Evolutionary conservation across 2,797 vertebrate species (phyloP).

Genomic region (Melanotaenia parkinsoni): DNA sequence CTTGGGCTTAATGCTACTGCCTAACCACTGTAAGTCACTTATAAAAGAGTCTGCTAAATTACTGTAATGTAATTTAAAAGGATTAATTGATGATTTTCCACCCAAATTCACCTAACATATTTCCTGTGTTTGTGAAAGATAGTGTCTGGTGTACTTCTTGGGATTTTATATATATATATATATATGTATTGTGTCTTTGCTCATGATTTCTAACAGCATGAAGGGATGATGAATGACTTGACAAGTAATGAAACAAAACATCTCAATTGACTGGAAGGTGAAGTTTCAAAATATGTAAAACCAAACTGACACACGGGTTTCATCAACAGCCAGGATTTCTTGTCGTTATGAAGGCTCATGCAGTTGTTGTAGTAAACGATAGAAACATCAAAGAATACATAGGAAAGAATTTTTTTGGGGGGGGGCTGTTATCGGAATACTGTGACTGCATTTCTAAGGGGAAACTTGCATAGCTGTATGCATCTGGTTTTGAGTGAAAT

Average conservation of each 20-base stretch:
- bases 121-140: not conserved
- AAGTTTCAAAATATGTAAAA: not conserved
- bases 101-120: not conserved
- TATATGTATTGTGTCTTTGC: not conserved
- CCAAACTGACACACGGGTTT: not conserved
- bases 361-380: not conserved
- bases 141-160: not conserved
- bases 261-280: not conserved
- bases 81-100: not conserved
- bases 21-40: too few relatives aligned
- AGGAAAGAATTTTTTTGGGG: not conserved
- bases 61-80: too few relatives aligned
- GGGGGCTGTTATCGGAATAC: not conserved
- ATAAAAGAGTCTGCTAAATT: too few relatives aligned
- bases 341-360: not conserved
- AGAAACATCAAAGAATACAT: not conserved
- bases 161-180: not conserved
- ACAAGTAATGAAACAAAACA: not conserved
- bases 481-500: constrained; percentile 38
- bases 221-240: not conserved
- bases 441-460: constrained; percentile 7
- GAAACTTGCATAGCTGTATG: not conserved
- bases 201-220: not conserved
- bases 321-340: not conserved
- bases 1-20: too few relatives aligned